Evolutionary conservation across 2,888 invertebrate genomes (phyloP).

Genomic region (Ormia ochracea): DNA sequence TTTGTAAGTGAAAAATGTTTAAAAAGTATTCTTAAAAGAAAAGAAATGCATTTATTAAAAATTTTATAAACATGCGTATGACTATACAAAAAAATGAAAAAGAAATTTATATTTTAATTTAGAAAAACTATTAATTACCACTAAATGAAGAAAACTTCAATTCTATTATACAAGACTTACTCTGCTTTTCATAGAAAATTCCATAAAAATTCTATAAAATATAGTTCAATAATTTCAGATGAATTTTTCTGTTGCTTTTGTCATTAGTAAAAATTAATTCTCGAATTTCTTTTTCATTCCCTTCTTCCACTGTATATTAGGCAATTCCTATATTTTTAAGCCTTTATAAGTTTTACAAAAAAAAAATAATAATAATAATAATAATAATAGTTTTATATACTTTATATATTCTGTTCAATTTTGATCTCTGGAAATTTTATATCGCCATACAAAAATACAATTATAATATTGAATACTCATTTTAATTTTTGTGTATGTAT

Average conservation of each 20-base stretch:
- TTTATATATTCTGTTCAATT: not conserved
- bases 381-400: too few relatives aligned
- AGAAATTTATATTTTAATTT: not conserved
- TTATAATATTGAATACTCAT: conserved; percentile 11
- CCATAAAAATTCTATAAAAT: too few relatives aligned
- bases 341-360: not conserved
- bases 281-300: not conserved
- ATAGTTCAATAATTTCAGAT: too few relatives aligned
- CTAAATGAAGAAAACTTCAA: not conserved
- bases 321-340: not conserved
- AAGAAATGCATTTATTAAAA: not conserved
- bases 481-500: not conserved
- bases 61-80: not conserved
- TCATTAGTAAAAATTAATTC: not conserved
- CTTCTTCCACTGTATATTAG: not conserved
- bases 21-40: not conserved
- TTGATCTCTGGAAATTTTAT: conserved; percentile 8
- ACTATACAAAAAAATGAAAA: not conserved
- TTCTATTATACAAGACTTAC: not conserved
- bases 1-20: not conserved
- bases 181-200: not conserved
- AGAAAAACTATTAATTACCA: not conserved
- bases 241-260: too few relatives aligned
- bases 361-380: not conserved
- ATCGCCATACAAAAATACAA: not conserved